Evolutionary conservation across 1,140 invertebrate genomes (phyloP).

Genomic region (Hormaphis cornu): DNA sequence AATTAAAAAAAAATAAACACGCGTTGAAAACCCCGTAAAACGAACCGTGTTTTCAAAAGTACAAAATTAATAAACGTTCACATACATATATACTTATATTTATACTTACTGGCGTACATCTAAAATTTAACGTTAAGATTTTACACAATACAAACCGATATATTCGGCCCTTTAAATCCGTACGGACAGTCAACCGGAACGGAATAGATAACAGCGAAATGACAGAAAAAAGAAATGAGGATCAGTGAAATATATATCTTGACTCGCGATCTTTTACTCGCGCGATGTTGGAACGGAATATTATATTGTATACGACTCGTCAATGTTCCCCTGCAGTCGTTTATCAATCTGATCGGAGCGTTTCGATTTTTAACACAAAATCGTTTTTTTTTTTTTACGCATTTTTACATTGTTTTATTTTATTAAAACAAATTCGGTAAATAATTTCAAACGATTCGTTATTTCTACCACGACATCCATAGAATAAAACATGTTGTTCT

Average conservation of each 20-base stretch:
- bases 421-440: too few species aligned
- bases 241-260: not conserved
- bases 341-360: not conserved
- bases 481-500: too few species aligned
- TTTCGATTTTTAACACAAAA: not conserved
- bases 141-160: slow-evolving; percentile 14
- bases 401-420: too few species aligned
- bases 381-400: too few species aligned
- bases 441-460: too few species aligned
- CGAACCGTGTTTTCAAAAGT: too few species aligned
- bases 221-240: not conserved
- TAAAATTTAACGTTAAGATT: not conserved
- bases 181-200: slow-evolving; percentile 7
- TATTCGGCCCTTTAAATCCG: not conserved
- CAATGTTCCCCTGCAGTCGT: not conserved
- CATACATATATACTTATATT: not conserved
- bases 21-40: too few species aligned
- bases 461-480: too few species aligned
- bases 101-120: not conserved
- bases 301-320: too few species aligned
- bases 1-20: too few species aligned
- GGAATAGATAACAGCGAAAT: slow-evolving; percentile 5
- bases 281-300: not conserved
- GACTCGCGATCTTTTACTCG: not conserved
- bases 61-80: not conserved